Evolutionary conservation across 2,797 vertebrate genomes (phyloP).

Genomic region (Clarias platycephalus): DNA sequence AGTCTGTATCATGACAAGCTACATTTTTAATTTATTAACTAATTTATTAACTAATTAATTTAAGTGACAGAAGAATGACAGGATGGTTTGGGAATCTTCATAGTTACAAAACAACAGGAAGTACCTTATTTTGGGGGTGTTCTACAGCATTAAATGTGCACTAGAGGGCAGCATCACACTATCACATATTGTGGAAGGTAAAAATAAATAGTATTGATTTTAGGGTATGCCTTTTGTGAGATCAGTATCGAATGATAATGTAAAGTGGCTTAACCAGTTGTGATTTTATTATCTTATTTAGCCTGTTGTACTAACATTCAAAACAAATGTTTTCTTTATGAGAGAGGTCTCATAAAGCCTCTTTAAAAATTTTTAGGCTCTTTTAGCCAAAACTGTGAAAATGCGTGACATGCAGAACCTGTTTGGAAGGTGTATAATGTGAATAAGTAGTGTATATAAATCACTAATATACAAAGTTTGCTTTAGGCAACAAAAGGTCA

Average conservation of each 20-base stretch:
- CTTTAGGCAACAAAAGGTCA: background rate
- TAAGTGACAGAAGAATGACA: background rate
- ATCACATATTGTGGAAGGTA: background rate
- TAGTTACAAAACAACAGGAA: no score
- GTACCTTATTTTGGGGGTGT: background rate
- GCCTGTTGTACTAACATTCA: background rate
- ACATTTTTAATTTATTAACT: background rate
- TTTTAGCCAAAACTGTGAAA: background rate
- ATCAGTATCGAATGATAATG: background rate
- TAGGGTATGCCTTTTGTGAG: background rate
- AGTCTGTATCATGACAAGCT: background rate
- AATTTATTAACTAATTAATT: background rate
- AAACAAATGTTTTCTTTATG: background rate
- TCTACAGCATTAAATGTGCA: background rate
- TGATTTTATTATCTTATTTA: background rate
- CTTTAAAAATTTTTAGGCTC: background rate
- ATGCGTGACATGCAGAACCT: background rate
- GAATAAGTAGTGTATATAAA: background rate
- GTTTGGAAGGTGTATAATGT: background rate
- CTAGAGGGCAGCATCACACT: conserved; percentile 7
- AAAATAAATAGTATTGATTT: background rate
- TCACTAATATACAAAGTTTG: background rate
- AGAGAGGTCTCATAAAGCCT: background rate
- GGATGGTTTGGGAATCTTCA: background rate
- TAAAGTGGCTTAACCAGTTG: background rate